Percentiles rank a stretch among this genome's conserved stretches.
phyloP scores from a whole-genome alignment of 2,113 vertebrate species.

The Damaliscus lunatus region DNA sequence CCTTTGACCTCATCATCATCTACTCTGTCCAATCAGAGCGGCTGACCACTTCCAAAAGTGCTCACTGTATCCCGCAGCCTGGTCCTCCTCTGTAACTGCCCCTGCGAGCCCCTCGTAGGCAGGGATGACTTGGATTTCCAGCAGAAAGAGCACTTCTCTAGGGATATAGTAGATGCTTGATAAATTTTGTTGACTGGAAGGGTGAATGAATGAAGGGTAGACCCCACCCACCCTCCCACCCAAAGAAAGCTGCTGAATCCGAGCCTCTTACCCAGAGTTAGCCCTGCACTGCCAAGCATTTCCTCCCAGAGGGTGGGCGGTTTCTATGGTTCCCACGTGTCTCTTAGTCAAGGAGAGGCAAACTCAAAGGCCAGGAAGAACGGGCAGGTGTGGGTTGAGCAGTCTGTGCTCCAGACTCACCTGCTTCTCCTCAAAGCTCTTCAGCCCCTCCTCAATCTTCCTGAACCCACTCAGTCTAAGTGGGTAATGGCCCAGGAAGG shows the following conservation, averaged over 20 bases:
- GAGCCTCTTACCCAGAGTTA: background rate
- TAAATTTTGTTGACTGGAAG: background rate
- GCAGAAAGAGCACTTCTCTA: background rate
- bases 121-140: background rate
- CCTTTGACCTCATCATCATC: background rate
- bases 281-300: background rate
- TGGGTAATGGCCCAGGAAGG: constrained; percentile 42
- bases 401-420: constrained; percentile 11
- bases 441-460: constrained; percentile 49
- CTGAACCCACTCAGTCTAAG: constrained; percentile 57
- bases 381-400: constrained; percentile 44
- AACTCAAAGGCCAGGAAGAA: background rate
- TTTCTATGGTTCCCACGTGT: background rate
- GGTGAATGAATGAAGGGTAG: background rate
- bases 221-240: fast-evolving
- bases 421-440: constrained; percentile 56
- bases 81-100: background rate
- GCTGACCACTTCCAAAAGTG: background rate
- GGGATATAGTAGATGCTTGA: background rate
- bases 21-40: background rate
- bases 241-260: background rate
- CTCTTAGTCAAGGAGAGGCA: background rate
- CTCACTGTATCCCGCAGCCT: fast-evolving
- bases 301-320: background rate
- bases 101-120: background rate